phyloP scores from a whole-genome alignment of 2,797 vertebrate species.

The Holocentrus rufus region DNA sequence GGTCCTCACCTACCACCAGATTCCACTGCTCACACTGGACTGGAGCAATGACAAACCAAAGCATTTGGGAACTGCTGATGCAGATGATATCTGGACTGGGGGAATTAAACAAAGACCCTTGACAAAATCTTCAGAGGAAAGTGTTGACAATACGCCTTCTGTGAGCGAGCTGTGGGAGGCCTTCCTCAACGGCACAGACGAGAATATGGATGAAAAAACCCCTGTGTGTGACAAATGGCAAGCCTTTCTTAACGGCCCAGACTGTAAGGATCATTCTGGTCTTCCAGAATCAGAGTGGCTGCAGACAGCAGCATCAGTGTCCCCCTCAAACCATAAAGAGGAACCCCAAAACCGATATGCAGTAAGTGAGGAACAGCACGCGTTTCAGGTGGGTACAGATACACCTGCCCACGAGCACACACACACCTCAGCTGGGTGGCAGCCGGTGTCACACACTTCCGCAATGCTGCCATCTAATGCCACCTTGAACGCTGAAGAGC shows the following conservation, averaged over 20 bases:
- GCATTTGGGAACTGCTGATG: constrained; percentile 25
- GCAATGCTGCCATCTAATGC: constrained; percentile 38
- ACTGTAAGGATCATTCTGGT: constrained; percentile 44
- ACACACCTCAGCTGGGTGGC: constrained; percentile 47
- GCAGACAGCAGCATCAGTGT: constrained; percentile 72
- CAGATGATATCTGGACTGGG: constrained; percentile 48
- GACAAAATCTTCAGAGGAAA: constrained; percentile 42
- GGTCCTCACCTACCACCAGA: constrained; percentile 78
- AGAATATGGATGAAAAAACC: constrained; percentile 35
- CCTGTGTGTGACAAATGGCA: constrained; percentile 72
- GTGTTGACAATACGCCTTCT: constrained; percentile 31
- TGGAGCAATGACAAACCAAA: constrained; percentile 64
- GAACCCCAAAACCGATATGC: constrained; percentile 32
- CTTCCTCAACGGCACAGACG: constrained; percentile 55
- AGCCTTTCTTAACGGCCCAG: constrained; percentile 68
- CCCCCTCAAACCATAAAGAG: constrained; percentile 62
- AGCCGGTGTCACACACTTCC: constrained; percentile 56
- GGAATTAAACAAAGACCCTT: constrained; percentile 27
- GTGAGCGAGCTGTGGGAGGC: constrained; percentile 64
- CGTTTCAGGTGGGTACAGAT: constrained; percentile 48
- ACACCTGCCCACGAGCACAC: constrained; percentile 31
- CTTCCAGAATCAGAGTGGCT: constrained; percentile 76
- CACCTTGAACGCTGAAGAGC: constrained; percentile 46
- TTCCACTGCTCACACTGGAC: constrained; percentile 76
- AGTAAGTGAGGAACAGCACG: constrained; percentile 43